phyloP scores from a whole-genome alignment of 1,140 invertebrate genomes.

The Nomia melanderi region DNA sequence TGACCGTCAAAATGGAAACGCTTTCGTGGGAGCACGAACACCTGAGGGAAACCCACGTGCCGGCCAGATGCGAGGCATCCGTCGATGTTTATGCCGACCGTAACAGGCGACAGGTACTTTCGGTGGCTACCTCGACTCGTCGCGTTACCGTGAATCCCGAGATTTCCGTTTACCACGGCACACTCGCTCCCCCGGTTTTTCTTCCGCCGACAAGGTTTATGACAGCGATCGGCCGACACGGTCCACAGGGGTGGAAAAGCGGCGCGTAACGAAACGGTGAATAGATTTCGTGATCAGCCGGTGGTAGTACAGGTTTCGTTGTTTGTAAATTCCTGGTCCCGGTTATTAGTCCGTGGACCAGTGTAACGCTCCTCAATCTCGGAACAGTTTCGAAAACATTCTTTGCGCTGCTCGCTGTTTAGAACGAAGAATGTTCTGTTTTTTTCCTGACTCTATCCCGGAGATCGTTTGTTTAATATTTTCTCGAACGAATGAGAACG shows the following conservation, averaged over 20 bases:
- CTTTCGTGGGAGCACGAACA: conserved; percentile 6
- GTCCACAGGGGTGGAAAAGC: neutral
- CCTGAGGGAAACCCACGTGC: conserved; percentile 62
- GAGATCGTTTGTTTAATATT: neutral
- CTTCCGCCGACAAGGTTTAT: conserved; percentile 19
- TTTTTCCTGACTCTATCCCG: too few species aligned
- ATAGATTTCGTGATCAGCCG: neutral
- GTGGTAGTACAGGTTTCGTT: neutral
- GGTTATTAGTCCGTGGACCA: neutral
- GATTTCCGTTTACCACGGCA: conserved; percentile 8
- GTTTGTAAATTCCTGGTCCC: neutral
- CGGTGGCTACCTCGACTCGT: neutral
- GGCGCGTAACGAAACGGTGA: conserved; percentile 2
- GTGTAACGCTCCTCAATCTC: too few species aligned
- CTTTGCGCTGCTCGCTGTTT: too few species aligned
- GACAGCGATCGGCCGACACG: neutral
- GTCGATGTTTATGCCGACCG: conserved; percentile 8
- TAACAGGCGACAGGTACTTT: conserved; percentile 63
- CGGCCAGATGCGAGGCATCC: conserved; percentile 63
- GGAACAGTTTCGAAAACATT: too few species aligned
- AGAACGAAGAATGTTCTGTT: too few species aligned
- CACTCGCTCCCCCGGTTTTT: neutral
- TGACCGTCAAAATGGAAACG: neutral
- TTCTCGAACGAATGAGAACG: neutral
- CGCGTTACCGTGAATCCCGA: neutral